Evolutionary conservation across 2,797 vertebrate species (phyloP).

Genomic region (Sebastes dallii): DNA sequence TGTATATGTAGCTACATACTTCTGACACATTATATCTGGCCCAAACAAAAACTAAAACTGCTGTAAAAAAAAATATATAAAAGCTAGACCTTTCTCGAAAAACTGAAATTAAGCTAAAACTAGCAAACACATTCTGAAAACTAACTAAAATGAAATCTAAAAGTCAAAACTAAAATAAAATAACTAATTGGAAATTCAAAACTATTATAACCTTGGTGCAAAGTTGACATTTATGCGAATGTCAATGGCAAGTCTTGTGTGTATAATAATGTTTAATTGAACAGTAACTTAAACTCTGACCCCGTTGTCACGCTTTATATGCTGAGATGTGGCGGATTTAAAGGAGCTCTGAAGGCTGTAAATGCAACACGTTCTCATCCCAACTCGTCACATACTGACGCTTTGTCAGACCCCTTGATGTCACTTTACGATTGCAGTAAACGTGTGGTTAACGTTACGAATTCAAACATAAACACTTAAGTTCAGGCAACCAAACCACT

Average conservation of each 20-base stretch:
- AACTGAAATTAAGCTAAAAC: too few relatives aligned
- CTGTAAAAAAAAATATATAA: too few relatives aligned
- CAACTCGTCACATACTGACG: not conserved
- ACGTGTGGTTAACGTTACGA: not conserved
- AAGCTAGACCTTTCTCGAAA: too few relatives aligned
- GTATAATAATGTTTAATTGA: not conserved
- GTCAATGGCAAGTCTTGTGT: not conserved
- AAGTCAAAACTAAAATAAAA: too few relatives aligned
- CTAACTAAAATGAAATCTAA: too few relatives aligned
- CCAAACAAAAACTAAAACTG: too few relatives aligned
- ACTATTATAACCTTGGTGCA: too few relatives aligned
- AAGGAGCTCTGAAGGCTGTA: not conserved
- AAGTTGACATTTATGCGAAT: not conserved
- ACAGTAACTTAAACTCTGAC: not conserved
- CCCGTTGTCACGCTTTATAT: not conserved
- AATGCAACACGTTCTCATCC: not conserved
- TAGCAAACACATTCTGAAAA: too few relatives aligned
- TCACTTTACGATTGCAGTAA: not conserved
- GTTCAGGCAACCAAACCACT: not conserved
- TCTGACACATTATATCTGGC: too few relatives aligned
- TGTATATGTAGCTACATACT: too few relatives aligned
- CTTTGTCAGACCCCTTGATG: not conserved
- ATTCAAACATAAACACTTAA: not conserved
- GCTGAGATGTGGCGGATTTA: not conserved
- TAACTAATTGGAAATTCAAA: accelerated